Evolutionary conservation across 2,113 vertebrate species (phyloP).

Genomic region (Tursiops truncatus): DNA sequence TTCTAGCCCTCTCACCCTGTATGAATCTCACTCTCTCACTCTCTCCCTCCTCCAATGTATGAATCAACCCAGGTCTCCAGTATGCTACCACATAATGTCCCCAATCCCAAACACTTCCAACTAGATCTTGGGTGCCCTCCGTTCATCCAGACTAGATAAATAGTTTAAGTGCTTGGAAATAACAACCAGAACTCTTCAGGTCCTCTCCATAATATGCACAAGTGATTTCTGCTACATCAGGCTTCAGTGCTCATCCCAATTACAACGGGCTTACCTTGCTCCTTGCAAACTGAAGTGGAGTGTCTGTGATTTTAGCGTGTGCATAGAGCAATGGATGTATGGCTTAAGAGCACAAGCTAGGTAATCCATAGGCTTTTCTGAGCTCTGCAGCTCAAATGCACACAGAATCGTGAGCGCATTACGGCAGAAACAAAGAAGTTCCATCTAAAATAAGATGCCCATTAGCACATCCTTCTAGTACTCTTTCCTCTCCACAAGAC

Average conservation of each 20-base stretch:
- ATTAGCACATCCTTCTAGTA: not conserved
- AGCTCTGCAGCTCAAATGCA: not conserved
- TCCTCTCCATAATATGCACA: not conserved
- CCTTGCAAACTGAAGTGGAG: not conserved
- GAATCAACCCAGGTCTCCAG: not conserved
- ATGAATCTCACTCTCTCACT: not conserved
- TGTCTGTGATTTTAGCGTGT: not conserved
- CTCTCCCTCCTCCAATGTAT: not conserved
- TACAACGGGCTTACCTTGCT: not conserved
- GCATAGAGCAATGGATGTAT: not conserved
- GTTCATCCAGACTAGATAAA: not conserved
- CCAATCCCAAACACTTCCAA: not conserved
- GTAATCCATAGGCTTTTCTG: constrained; percentile 40
- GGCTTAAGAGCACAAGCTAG: not conserved
- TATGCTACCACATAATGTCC: not conserved
- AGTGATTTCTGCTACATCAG: not conserved
- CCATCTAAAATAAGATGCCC: constrained; percentile 3
- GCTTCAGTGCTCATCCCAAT: not conserved
- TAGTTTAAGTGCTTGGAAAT: not conserved
- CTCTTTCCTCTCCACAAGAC: not conserved
- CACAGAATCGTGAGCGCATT: not conserved
- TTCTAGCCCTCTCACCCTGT: not conserved
- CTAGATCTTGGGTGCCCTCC: not conserved
- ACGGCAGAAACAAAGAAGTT: not conserved
- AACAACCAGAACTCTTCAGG: not conserved